These are phyloP conservation scores for Apostichopus leukothele DNA, from an alignment of 53 echinoderm and acorn worm genomes.

Conservation along the genomic window DNA sequence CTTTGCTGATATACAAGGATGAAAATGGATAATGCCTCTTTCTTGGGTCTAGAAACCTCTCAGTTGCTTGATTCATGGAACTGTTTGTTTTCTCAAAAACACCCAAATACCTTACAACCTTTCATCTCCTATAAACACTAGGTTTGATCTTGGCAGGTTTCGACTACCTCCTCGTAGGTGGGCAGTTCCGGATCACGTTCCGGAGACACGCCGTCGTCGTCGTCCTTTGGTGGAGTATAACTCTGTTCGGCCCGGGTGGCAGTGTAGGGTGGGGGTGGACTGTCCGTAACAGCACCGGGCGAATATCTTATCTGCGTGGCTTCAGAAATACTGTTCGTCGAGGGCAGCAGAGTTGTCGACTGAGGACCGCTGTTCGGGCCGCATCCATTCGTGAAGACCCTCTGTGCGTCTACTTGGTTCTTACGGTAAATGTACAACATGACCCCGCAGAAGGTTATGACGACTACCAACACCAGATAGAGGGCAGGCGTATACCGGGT, in stretches of 20 bases:
- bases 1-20: no score
- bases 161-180: slow-evolving; percentile 5
- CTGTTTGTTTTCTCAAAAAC: no score
- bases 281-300: background rate
- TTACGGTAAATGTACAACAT: background rate
- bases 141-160: background rate
- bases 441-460: background rate
- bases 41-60: no score
- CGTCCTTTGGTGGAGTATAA: background rate
- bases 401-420: background rate
- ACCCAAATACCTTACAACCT: no score
- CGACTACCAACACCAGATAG: background rate
- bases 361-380: background rate
- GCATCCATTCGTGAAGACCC: background rate
- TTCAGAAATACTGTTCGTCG: background rate
- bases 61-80: no score
- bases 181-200: slow-evolving; percentile 11
- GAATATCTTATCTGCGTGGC: background rate
- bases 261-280: background rate
- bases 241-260: background rate
- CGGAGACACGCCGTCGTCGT: background rate
- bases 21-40: no score
- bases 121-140: background rate
- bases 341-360: background rate
- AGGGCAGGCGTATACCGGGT: background rate